Evolutionary conservation across 2,888 invertebrate genomes (phyloP), one percentile per base, ranked within the genome.

Genomic region (Macaria liturata): DNA sequence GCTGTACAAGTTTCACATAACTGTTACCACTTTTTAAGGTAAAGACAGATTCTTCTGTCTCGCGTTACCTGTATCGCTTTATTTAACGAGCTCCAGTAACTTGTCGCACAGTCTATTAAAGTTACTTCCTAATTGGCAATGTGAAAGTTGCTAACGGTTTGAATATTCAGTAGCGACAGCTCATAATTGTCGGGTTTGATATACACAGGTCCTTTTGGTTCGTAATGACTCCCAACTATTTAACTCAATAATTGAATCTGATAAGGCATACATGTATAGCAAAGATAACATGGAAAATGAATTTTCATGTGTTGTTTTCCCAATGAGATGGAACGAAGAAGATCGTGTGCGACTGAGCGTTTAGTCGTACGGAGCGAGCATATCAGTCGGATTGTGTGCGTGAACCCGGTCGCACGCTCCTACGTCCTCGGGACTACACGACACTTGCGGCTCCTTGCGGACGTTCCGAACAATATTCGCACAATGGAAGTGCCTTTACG

Each of bases 401-500:
- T 76, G 80, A 80, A 68, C 70, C 73, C 64, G 81, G 74, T 74
- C 86, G 83, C 89, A 88, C 89, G 89, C 78, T 76, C 75, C 68
- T 66, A 67, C 74, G 75, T 67, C 46, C 71, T 72, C 74, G 75
- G 76, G 75, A 76, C 76, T 78, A 76, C 78, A 80, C 81, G 81
- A 83, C 79, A 54, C 54, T 55, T 44, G 55, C 59, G 48, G 48
- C 40, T 77, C 65, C 63, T 74, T 71, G 66, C 71, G 67, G 75
- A 77, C 75, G 78, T 81, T 74, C 78, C 69, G 65, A 57, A 72
- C 71, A 77, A 80, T 72, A 79, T 83, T 84, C 76, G 81, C 75
- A 68, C 68, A 74, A 88, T 88, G 88, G 82, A 75, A 79, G 74
- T 74, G 70, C 64, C 71, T 71, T 70, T 68, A 75, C 67, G 84